Base-by-base conservation (phyloP, 2,797 vertebrate species). In the Peromyscus attwateri region DNA sequence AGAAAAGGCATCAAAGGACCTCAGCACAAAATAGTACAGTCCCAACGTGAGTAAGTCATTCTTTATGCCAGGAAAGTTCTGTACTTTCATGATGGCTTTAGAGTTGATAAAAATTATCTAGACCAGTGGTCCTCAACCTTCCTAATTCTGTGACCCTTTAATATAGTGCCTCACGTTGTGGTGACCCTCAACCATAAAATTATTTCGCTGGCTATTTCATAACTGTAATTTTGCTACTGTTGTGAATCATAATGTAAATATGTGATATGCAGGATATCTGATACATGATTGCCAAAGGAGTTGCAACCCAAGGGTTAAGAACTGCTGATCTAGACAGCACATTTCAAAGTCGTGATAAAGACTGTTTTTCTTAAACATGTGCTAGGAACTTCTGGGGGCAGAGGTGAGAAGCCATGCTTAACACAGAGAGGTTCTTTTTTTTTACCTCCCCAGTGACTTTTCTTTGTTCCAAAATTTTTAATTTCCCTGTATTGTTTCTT, bases 391-490 rank as follows among this genome's bases (percentile, higher is more conserved):
- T 6, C 16, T 7, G 12, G 29, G 23, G 14, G 0, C 25, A 3
- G 43, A 16, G 21, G 17, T 60, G 19, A 64, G 13, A 0, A 12
- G 27, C 19, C 4, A 1, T 29, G 7, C 23, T 49, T 68, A 55
- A 57, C n/a, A 9, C 60, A 27, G 25, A 77, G 49, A 19, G 1
- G 1, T 11, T 29, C 29, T n/a, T 68, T 73, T 43, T 13, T 6
- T 85, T 64, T 60, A 3, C 17, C 73, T 64, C 19, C 0, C n/a
- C 16, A 23, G 12, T n/a, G 55, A 79, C 34, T 79, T 37, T 60
- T 71, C 25, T 92, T 68, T 73, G 31, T 75, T 84, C 64, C 76
- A 4, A 49, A 68, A 52, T 85, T 85, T 95, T 95, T 52, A 55
- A 83, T 77, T 90, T 93, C 16, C 29, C 34, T 89, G 10, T 37